Conservation (phyloP, 2,797 vertebrate genomes). For the Lagodon rhomboides region DNA sequence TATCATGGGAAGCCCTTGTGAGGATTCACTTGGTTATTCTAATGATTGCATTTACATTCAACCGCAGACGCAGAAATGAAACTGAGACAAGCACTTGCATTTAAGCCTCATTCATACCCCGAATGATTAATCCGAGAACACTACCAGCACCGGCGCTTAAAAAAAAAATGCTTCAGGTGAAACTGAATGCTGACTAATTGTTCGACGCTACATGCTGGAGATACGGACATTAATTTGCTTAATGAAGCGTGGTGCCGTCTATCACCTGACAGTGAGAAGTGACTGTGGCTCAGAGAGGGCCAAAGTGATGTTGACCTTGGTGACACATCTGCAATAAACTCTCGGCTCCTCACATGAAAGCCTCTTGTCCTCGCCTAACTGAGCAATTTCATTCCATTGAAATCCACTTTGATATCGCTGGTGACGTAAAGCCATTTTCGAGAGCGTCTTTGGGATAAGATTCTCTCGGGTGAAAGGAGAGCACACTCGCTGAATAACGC, state of each 20-base stretch:
- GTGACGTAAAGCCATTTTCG: conserved; percentile 51
- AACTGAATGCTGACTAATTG: conserved; percentile 52
- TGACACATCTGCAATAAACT: conserved; percentile 61
- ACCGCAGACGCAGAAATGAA: conserved; percentile 52
- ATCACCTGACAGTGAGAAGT: conserved; percentile 41
- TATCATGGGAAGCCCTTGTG: conserved; percentile 67
- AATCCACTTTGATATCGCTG: conserved; percentile 56
- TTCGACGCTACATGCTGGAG: conserved; percentile 2
- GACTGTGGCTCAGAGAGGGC: conserved; percentile 36
- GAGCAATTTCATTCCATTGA: conserved; percentile 64
- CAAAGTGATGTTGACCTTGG: conserved; percentile 56
- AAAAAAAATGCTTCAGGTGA: conserved; percentile 14
- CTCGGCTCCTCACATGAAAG: conserved; percentile 55
- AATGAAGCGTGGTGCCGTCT: conserved; percentile 42
- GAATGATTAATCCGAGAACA: conserved; percentile 36
- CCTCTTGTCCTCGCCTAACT: conserved; percentile 56
- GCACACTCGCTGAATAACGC: conserved; percentile 20
- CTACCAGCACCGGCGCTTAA: background rate
- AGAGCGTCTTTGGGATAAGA: conserved; percentile 49
- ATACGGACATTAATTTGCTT: conserved; percentile 36
- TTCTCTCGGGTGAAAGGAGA: conserved; percentile 31
- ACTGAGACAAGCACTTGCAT: conserved; percentile 50
- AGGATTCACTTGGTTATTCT: conserved; percentile 76
- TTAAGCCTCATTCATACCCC: conserved; percentile 54
- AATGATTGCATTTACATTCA: conserved; percentile 74